Percentiles rank a stretch among this genome's conserved stretches.
Evolutionary conservation across 2,113 vertebrate genomes (phyloP).

Genomic region (Nanorana parkeri): DNA sequence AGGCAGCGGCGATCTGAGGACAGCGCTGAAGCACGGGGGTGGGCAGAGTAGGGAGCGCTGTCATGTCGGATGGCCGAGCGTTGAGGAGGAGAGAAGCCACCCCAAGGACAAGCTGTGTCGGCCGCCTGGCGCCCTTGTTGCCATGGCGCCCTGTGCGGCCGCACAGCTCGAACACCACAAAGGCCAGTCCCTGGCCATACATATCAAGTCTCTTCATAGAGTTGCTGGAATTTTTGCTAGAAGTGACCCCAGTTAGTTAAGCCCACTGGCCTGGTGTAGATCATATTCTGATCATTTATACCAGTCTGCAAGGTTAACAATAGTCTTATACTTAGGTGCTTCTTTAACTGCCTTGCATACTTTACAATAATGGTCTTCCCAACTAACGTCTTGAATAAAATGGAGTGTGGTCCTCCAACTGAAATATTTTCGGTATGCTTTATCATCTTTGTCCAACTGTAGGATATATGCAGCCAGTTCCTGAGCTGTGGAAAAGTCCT

Average conservation of each 20-base stretch:
- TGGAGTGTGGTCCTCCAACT: constrained; percentile 65
- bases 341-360: constrained; percentile 46
- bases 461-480: constrained; percentile 66
- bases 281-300: constrained; percentile 8
- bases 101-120: too few relatives aligned
- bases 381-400: constrained; percentile 63
- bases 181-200: too few relatives aligned
- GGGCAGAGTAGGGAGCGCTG: too few relatives aligned
- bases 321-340: constrained; percentile 1
- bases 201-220: too few relatives aligned
- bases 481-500: constrained; percentile 67
- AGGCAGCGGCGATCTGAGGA: too few relatives aligned
- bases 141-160: too few relatives aligned
- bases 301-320: constrained; percentile 26
- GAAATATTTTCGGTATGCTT: constrained; percentile 67
- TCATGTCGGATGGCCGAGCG: too few relatives aligned
- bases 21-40: too few relatives aligned
- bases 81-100: too few relatives aligned
- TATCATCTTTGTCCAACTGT: constrained; percentile 60
- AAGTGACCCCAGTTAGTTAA: constrained; percentile 54
- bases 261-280: constrained; percentile 21
- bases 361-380: constrained; percentile 59
- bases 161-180: too few relatives aligned
- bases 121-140: too few relatives aligned
- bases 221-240: too few relatives aligned